Base-by-base conservation (phyloP, 2,113 vertebrate species). In the Pithys albifrons region DNA sequence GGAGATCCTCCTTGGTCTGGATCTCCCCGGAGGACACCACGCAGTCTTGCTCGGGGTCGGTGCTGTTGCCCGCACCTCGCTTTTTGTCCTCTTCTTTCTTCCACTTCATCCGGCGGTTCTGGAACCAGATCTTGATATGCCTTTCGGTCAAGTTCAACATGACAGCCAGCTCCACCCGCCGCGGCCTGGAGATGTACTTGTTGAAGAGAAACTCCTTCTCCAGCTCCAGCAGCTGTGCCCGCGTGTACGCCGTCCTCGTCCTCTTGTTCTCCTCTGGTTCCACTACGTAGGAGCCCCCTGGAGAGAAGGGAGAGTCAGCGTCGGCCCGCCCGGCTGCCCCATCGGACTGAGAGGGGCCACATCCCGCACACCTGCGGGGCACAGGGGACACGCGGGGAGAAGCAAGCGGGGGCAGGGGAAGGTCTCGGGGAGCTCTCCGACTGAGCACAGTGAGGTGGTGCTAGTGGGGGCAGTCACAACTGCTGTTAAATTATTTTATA, bases 121-220 rank as follows among this genome's bases (percentile, higher is more conserved):
- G 99, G 97, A 99, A 99, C 99, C 99, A 99, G 70, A 99, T 99
- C 97, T 99, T 99, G 95, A 99, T 99, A 97, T 99, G 99, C 17
- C 99, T 97, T 97, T 99, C 99, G 39, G 99, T 99, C 95, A 99
- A 98, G 98, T 99, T 99, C 84, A 99, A 97, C 97, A 99, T 99
- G 72, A 99, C 98, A 2, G 99, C 99, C 95, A 99, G 97, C 98
- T 99, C 99, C 77, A 99, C 99, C 37, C 99, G 98, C 46, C 99
- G 98, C 0, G 99, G 99, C 92, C 99, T 97, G 12, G 99, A 99
- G 97, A 99, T 99, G 98, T 99, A 99, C 57, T 99, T 99, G 97
- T 99, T 99, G 96, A 99, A 99, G 9, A 99, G 98, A 92, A 99
- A 99, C 91, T 99, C 99, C 94, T 99, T 99, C 97, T 99, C 99